These are phyloP conservation scores for Xenopus tropicalis DNA, from an alignment of 2,113 vertebrate species.

Conservation along the genomic window UCB_Xtro_10.0 CM004445.2:14796501-14797000, in stretches of 20 bases:
- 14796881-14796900: too few relatives aligned
- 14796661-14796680: background rate
- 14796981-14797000: too few relatives aligned
- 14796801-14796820: background rate
- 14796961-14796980: too few relatives aligned
- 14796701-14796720: background rate
- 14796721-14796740: slow-evolving; percentile 5
- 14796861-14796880: too few relatives aligned
- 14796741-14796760: slow-evolving; percentile 7
- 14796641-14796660: background rate
- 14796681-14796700: slow-evolving; percentile 10
- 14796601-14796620: too few relatives aligned
- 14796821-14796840: background rate
- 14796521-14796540: too few relatives aligned
- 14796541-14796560: too few relatives aligned
- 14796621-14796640: background rate
- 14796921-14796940: too few relatives aligned
- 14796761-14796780: slow-evolving; percentile 6
- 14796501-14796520: too few relatives aligned
- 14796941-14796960: too few relatives aligned
- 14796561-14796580: too few relatives aligned
- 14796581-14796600: too few relatives aligned
- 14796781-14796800: slow-evolving; percentile 2
- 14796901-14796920: background rate
- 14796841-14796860: background rate